Percentiles rank a stretch among this genome's conserved stretches.
Evolutionary conservation across 2,888 invertebrate species (phyloP).

Genomic region (Scaptomyza tumidula): DNA sequence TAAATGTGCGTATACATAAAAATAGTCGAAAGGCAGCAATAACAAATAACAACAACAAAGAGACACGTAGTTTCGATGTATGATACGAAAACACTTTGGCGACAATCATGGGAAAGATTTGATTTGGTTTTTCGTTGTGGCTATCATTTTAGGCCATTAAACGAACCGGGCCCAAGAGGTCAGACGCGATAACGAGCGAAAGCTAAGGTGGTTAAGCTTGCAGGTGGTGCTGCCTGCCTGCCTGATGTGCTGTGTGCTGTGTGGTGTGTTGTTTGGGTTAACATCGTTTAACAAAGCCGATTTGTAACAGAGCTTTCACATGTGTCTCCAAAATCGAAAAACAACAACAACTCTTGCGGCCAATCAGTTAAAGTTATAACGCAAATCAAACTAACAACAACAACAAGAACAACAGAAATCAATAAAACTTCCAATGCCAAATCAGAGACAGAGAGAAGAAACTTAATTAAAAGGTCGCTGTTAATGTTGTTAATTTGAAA

Average conservation of each 20-base stretch:
- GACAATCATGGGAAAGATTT: conserved; percentile 79
- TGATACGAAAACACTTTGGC: conserved; percentile 80
- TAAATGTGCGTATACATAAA: conserved; percentile 46
- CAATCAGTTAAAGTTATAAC: conserved; percentile 68
- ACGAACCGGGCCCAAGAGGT: conserved; percentile 70
- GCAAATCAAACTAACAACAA: conserved; percentile 47
- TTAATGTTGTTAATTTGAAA: conserved; percentile 79
- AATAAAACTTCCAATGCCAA: conserved; percentile 78
- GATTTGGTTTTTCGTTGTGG: conserved; percentile 48
- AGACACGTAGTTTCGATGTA: conserved; percentile 71
- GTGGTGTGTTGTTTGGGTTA: no score
- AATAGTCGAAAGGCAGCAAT: conserved; percentile 60
- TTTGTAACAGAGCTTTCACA: conserved; percentile 79
- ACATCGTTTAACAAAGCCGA: conserved; percentile 69
- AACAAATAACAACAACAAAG: conserved; percentile 36
- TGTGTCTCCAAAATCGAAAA: conserved; percentile 59
- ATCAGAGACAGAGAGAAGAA: conserved; percentile 61
- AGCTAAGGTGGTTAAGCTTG: conserved; percentile 67
- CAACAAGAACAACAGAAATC: conserved; percentile 57
- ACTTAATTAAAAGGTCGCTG: conserved; percentile 79
- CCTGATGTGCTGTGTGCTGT: conserved; percentile 27
- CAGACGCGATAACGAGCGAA: conserved; percentile 77
- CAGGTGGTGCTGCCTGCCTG: conserved; percentile 12
- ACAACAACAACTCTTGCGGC: conserved; percentile 35
- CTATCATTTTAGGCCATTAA: conserved; percentile 64